Percentiles rank a stretch among this genome's conserved stretches.
Evolutionary conservation across 2,113 vertebrate genomes (phyloP).

Genomic region (Prolemur simus): DNA sequence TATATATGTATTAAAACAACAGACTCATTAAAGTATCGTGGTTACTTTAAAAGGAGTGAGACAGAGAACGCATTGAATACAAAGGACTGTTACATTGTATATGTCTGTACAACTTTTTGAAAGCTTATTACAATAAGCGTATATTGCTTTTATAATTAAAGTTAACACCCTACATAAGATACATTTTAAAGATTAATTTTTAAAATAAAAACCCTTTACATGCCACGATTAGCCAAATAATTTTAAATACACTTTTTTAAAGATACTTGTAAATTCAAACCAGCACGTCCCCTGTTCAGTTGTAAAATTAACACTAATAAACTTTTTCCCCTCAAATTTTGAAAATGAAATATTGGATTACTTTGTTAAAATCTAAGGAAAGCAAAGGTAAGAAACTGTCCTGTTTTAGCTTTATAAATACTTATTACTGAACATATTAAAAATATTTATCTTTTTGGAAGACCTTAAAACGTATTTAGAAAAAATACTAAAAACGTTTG

Average conservation of each 20-base stretch:
- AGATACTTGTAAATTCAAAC: conserved; percentile 26
- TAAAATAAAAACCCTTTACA: conserved; percentile 40
- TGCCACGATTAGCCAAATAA: background rate
- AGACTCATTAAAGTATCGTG: background rate
- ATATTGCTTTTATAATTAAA: conserved; percentile 33
- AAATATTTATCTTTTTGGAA: background rate
- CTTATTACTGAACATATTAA: background rate
- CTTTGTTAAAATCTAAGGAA: conserved; percentile 7
- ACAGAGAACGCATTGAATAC: background rate
- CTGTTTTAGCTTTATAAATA: conserved; percentile 28
- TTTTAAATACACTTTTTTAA: conserved; percentile 7
- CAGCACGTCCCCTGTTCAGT: background rate
- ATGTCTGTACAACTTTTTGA: conserved; percentile 23
- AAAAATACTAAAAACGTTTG: background rate
- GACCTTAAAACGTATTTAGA: background rate
- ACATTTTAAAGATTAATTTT: conserved; percentile 30
- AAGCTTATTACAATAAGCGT: conserved; percentile 35
- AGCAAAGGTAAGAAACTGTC: background rate
- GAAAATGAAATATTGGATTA: conserved; percentile 11
- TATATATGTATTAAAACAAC: background rate
- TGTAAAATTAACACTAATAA: conserved; percentile 22
- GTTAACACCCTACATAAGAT: background rate
- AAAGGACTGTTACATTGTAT: conserved; percentile 6
- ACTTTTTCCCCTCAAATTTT: conserved; percentile 5
- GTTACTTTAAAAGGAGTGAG: background rate